Evolutionary conservation across 2,797 vertebrate genomes (phyloP), one percentile per base, ranked within the genome.

Genomic region (Sylvia borin): DNA sequence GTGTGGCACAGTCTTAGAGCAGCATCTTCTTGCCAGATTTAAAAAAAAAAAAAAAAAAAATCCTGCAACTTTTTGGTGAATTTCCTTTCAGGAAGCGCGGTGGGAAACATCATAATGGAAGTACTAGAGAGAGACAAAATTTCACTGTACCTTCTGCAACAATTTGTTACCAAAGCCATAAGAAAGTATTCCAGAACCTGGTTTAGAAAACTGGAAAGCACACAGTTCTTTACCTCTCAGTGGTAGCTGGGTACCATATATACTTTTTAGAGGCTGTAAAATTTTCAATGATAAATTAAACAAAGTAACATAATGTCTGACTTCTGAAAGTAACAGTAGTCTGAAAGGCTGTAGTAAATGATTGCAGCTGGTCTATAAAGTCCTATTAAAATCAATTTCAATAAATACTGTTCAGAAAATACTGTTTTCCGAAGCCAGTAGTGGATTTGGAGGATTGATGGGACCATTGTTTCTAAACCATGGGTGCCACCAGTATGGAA

Each of bases 1-100:
- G 88, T 95, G 92, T 95, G 91, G 95, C 85, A 66, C 71, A 83
- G 80, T 79, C 71, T 94, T 88, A 54, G 25, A 95, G 74, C 88
- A 87, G 77, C 47, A 48, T 92, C 88, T 85, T 68, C 67, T 29
- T 94, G 94, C 94, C 95, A 96, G 82, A 70, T 70, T 10, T 5
- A 31, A 31, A 82, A 78, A 24, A 61, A 43, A 26, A 31, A 40
- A 40, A 40, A 40, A 40, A 40, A 40, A 40, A 40, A 40, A 36
- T 66, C 32, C 32, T 88, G 54, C 36, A 92, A 81, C 53, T 80
- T 94, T 95, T 95, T 85, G 76, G 29, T 85, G 71, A 36, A 16
- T 73, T 92, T 93, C 60, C 54, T 90, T 72, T 80, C 26, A 55
- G 40, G 72, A 38, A 78, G 17, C 9, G 21, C 20, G 4, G 13